Conservation (phyloP, 2,888 invertebrate species). For the Copidosoma aretas region DNA sequence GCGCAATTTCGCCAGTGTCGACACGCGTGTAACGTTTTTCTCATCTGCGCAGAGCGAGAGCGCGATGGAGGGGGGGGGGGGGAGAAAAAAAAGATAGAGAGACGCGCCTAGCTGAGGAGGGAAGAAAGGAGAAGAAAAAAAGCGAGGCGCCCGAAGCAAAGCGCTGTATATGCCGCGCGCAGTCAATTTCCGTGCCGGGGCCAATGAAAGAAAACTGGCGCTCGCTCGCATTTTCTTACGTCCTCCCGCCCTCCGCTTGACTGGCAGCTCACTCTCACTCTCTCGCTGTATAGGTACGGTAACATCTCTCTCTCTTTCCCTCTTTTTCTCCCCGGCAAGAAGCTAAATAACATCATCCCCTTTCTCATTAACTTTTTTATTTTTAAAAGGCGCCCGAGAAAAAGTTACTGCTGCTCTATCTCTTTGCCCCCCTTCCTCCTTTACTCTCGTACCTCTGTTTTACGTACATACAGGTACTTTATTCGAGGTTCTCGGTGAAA, state of each 20-base stretch:
- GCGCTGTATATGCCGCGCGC: no score
- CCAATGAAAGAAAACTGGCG: slow-evolving; percentile 43
- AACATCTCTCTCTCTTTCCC: neutral
- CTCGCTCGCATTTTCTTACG: slow-evolving; percentile 20
- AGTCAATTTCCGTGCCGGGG: slow-evolving; percentile 49
- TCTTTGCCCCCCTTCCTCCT: slow-evolving; percentile 31
- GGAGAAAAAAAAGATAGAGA: neutral
- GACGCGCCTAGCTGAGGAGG: neutral
- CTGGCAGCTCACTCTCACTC: slow-evolving; percentile 36
- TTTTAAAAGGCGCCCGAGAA: slow-evolving; percentile 53
- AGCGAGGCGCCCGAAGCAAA: slow-evolving; percentile 21
- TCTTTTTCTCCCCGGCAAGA: neutral
- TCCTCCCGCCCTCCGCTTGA: slow-evolving; percentile 40
- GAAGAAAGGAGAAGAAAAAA: neutral
- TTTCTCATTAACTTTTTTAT: slow-evolving; percentile 62
- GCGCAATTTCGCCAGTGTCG: slow-evolving; percentile 12
- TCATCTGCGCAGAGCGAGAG: neutral
- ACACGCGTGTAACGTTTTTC: slow-evolving; percentile 37
- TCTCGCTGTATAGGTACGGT: slow-evolving; percentile 28
- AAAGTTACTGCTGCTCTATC: slow-evolving; percentile 30
- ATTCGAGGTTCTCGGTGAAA: no score
- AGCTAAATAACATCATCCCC: slow-evolving; percentile 55
- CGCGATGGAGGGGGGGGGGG: neutral
- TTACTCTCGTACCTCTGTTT: no score
- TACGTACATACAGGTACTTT: neutral